phyloP scores from a whole-genome alignment of 2,888 invertebrate genomes.

The Microdon myrmicae region DNA sequence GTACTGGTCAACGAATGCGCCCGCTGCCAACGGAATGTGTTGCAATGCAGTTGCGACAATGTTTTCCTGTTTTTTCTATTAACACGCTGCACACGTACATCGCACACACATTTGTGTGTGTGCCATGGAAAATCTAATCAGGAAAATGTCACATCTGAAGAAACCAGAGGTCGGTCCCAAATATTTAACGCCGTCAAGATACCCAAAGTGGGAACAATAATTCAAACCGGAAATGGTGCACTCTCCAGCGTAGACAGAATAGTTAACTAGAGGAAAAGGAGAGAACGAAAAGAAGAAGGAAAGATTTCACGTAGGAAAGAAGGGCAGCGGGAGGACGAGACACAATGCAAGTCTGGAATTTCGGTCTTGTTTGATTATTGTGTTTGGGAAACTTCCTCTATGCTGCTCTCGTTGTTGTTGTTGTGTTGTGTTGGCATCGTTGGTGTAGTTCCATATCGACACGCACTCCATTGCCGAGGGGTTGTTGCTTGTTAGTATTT shows the following conservation, averaged over 20 bases:
- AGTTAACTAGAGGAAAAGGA: too few species aligned
- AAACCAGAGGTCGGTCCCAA: slow-evolving; percentile 15
- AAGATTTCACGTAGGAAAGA: slow-evolving; percentile 22
- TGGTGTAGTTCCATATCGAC: slow-evolving; percentile 32
- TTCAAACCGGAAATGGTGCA: slow-evolving; percentile 43
- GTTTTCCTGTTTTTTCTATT: not conserved
- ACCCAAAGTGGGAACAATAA: slow-evolving; percentile 32
- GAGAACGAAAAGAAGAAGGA: slow-evolving; percentile 10
- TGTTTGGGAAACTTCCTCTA: slow-evolving; percentile 25
- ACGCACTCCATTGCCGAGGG: slow-evolving; percentile 28
- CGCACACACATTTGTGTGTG: not conserved
- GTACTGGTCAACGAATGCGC: slow-evolving; percentile 22
- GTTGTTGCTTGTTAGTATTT: slow-evolving; percentile 27
- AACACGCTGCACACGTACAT: not conserved
- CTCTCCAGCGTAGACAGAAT: slow-evolving; percentile 20
- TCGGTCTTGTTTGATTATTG: slow-evolving; percentile 36
- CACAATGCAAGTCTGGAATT: slow-evolving; percentile 43
- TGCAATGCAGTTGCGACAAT: slow-evolving; percentile 1
- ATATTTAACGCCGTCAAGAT: slow-evolving; percentile 27
- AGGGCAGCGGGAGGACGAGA: slow-evolving; percentile 25
- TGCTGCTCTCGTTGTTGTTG: slow-evolving; percentile 17
- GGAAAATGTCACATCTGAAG: slow-evolving; percentile 18
- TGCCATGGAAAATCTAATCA: slow-evolving; percentile 20
- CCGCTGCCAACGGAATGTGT: slow-evolving; percentile 1
- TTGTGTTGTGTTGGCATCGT: slow-evolving; percentile 1